These are phyloP conservation scores for Tuta absoluta DNA, from an alignment of 2,888 invertebrate species.

Conservation along the genomic window DNA sequence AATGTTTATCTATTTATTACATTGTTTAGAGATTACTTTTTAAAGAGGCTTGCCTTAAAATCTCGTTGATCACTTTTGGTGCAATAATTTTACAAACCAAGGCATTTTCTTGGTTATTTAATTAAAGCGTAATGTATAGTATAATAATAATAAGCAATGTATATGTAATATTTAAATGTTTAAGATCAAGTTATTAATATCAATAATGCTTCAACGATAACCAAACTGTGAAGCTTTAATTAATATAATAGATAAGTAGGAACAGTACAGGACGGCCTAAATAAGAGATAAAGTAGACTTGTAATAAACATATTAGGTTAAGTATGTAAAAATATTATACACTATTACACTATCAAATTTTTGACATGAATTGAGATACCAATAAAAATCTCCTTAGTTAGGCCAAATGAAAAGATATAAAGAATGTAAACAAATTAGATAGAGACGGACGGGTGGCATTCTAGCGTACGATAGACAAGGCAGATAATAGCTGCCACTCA, in stretches of 20 bases:
- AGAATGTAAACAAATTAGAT: no score
- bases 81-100: constrained; percentile 7
- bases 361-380: neutral
- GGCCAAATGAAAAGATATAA: no score
- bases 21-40: neutral
- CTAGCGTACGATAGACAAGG: no score
- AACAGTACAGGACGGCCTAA: neutral
- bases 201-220: constrained; percentile 23
- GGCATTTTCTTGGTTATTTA: constrained; percentile 6
- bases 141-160: neutral
- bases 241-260: neutral
- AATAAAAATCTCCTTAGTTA: no score
- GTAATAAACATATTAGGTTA: neutral
- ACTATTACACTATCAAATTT: neutral
- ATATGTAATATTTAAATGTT: neutral
- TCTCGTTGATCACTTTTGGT: constrained; percentile 5
- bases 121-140: no score
- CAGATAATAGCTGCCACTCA: no score
- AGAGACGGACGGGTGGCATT: no score
- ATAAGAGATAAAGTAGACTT: neutral
- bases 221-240: constrained; percentile 27
- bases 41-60: neutral
- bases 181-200: neutral
- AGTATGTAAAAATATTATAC: neutral
- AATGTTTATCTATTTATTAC: no score